Evolutionary conservation across 1,140 invertebrate species (phyloP).

Genomic region (Cydia pomonella): DNA sequence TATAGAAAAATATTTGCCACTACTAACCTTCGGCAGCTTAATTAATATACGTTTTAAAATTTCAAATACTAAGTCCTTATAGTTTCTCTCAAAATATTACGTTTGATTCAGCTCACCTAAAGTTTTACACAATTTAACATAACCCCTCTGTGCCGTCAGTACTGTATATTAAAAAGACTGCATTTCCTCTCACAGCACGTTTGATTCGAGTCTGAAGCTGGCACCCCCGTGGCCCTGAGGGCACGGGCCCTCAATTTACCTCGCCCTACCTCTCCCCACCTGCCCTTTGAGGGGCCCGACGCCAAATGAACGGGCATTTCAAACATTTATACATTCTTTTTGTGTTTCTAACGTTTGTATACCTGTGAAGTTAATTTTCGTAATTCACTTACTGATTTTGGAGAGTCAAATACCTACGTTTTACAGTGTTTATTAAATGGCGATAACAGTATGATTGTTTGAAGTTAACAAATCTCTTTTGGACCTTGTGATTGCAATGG

Average conservation of each 20-base stretch:
- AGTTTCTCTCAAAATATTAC: too few relatives aligned
- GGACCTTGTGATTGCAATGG: too few relatives aligned
- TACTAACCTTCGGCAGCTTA: too few relatives aligned
- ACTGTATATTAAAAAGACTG: background rate
- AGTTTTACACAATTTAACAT: too few relatives aligned
- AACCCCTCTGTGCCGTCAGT: background rate
- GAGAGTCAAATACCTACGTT: too few relatives aligned
- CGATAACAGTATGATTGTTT: too few relatives aligned
- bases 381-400: background rate
- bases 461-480: too few relatives aligned
- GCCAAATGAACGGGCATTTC: conserved; percentile 11
- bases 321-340: background rate
- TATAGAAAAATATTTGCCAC: too few relatives aligned
- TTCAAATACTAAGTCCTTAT: too few relatives aligned
- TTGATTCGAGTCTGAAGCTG: conserved; percentile 47
- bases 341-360: background rate
- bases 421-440: too few relatives aligned
- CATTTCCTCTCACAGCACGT: background rate
- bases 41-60: too few relatives aligned
- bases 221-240: conserved; percentile 40
- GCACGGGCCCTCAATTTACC: conserved; percentile 57
- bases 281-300: conserved; percentile 66
- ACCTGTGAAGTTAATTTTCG: background rate
- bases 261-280: conserved; percentile 70
- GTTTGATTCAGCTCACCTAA: too few relatives aligned